Evolutionary conservation across 2,888 invertebrate species (phyloP).

Genomic region (Azorinus chamasolen): DNA sequence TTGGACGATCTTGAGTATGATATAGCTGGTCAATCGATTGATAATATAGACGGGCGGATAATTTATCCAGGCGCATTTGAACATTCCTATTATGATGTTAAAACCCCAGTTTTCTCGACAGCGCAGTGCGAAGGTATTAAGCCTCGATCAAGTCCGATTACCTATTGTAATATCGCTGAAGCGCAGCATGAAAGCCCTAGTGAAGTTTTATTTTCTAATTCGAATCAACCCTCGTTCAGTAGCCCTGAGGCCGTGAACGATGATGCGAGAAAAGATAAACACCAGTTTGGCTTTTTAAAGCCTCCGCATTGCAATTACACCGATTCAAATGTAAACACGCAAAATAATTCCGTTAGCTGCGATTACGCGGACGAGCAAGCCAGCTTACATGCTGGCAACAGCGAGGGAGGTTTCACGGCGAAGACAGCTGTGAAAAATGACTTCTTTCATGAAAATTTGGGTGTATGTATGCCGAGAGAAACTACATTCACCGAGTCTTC

Average conservation of each 20-base stretch:
- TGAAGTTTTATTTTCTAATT: slow-evolving; percentile 40
- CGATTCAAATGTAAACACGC: too few species aligned
- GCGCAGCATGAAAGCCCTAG: slow-evolving; percentile 28
- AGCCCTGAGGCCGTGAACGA: slow-evolving; percentile 31
- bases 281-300: slow-evolving; percentile 27
- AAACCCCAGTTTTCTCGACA: slow-evolving; percentile 21
- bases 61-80: slow-evolving; percentile 10
- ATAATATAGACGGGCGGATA: too few species aligned
- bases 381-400: too few species aligned
- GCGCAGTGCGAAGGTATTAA: slow-evolving; percentile 23
- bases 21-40: too few species aligned
- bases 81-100: slow-evolving; percentile 45
- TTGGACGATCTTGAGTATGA: too few species aligned
- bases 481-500: slow-evolving; percentile 25
- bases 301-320: neutral
- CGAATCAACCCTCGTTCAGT: slow-evolving; percentile 26
- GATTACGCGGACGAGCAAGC: too few species aligned
- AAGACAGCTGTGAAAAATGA: slow-evolving; percentile 52
- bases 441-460: slow-evolving; percentile 27
- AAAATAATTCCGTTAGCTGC: too few species aligned
- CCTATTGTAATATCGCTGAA: slow-evolving; percentile 29
- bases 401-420: neutral
- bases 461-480: slow-evolving; percentile 39
- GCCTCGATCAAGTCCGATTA: slow-evolving; percentile 40
- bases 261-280: slow-evolving; percentile 51